phyloP scores from a whole-genome alignment of 1,140 invertebrate genomes.

The Caerostris darwini region DNA sequence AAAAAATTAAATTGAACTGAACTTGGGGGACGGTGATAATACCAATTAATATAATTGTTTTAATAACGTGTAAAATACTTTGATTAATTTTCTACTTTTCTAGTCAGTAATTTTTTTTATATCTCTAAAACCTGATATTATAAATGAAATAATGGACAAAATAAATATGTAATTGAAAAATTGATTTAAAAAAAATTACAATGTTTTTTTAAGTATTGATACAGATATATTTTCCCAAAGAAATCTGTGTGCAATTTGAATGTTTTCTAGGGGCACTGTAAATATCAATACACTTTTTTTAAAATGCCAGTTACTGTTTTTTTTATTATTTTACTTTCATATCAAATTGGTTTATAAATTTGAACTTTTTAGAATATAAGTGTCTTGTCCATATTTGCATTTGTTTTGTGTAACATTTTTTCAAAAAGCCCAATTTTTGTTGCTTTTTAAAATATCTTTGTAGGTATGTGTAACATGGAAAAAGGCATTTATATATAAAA shows the following conservation, averaged over 20 bases:
- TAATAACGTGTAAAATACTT: neutral
- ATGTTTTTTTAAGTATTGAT: constrained; percentile 46
- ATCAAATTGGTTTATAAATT: neutral
- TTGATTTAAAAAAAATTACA: neutral
- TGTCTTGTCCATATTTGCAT: constrained; percentile 64
- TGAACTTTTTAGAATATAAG: constrained; percentile 4
- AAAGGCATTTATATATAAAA: constrained; percentile 73
- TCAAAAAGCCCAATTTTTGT: constrained; percentile 64
- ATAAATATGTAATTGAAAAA: neutral
- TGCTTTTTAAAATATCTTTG: constrained; percentile 59
- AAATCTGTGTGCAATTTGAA: constrained; percentile 75
- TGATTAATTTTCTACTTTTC: neutral
- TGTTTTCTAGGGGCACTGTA: constrained; percentile 69
- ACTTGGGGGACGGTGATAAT: too few species aligned
- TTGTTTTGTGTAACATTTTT: constrained; percentile 48
- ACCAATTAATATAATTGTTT: neutral
- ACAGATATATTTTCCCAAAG: constrained; percentile 75
- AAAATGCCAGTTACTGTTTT: constrained; percentile 27
- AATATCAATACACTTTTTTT: constrained; percentile 55
- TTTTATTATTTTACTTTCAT: neutral
- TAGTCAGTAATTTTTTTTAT: constrained; percentile 50
- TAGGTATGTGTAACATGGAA: constrained; percentile 75
- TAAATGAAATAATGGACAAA: neutral
- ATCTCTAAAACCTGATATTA: neutral
- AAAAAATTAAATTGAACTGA: too few species aligned